Evolutionary conservation across 2,797 vertebrate species (phyloP).

Genomic region (Falco naumanni): DNA sequence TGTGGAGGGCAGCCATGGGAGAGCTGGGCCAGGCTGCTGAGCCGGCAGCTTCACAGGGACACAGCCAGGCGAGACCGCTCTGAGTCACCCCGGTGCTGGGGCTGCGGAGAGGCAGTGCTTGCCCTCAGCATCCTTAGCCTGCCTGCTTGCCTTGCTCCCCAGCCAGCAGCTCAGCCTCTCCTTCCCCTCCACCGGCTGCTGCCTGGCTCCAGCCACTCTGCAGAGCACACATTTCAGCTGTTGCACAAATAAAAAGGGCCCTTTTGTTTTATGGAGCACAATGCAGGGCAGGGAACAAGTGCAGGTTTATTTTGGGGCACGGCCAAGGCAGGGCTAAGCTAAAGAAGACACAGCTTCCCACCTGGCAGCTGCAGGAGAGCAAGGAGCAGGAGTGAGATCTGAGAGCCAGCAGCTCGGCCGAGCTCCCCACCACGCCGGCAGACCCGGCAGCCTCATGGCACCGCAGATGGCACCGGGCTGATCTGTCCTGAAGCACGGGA

Average conservation of each 20-base stretch:
- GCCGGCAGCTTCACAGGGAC: background rate
- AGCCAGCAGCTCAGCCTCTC: background rate
- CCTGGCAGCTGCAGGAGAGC: background rate
- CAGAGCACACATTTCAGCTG: background rate
- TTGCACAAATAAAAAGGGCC: background rate
- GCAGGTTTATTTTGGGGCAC: accelerated
- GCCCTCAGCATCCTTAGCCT: background rate
- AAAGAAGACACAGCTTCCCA: background rate
- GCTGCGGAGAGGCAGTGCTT: background rate
- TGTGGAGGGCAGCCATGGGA: background rate
- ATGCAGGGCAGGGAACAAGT: accelerated
- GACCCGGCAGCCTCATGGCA: background rate
- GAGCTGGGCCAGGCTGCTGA: background rate
- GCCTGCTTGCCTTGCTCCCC: background rate
- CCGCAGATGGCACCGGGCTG: background rate
- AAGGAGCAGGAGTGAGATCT: background rate
- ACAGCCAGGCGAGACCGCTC: accelerated
- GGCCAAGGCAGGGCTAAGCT: background rate
- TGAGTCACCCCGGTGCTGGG: background rate
- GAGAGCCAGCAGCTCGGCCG: accelerated
- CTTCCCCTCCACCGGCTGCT: background rate
- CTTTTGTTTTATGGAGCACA: background rate
- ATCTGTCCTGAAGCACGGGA: background rate
- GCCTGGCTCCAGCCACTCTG: background rate
- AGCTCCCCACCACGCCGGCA: accelerated